A percentile compares a stretch with the other conserved stretches of the same genome.
Conservation (phyloP, 2,888 invertebrate species). For the Conomelus anceps region DNA sequence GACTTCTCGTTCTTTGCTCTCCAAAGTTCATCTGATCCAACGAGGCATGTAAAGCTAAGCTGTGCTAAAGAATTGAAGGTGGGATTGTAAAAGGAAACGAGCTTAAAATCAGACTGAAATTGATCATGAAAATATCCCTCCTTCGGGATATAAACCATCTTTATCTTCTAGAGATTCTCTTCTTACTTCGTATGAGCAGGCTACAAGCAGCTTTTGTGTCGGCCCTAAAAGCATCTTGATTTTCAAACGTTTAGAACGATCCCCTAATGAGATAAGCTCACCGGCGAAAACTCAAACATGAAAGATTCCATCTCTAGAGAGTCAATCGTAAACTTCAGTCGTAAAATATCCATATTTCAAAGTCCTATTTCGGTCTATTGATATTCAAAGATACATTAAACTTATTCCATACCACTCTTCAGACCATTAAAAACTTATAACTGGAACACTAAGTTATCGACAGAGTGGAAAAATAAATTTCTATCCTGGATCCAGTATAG, state of each 20-base stretch:
- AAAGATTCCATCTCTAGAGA: background rate
- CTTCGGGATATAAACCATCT: background rate
- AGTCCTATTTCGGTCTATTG: background rate
- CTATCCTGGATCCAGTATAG: too few species aligned
- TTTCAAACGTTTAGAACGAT: background rate
- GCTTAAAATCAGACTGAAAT: background rate
- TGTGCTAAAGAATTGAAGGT: background rate
- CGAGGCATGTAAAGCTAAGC: background rate
- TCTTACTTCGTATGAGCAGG: background rate
- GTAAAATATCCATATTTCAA: background rate
- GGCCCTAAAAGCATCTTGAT: background rate
- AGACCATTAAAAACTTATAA: background rate
- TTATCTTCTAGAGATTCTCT: background rate
- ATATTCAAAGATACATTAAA: background rate
- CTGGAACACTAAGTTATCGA: background rate
- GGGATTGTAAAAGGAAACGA: background rate
- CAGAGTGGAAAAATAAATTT: too few species aligned
- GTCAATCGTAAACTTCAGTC: background rate
- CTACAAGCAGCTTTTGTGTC: background rate
- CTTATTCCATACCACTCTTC: background rate
- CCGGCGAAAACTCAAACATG: background rate
- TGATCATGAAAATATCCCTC: background rate
- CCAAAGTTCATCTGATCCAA: background rate
- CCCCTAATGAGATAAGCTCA: background rate
- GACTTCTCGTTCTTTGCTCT: background rate